Base-by-base conservation (phyloP, 2,113 vertebrate species). In the Sitta europaea region DNA sequence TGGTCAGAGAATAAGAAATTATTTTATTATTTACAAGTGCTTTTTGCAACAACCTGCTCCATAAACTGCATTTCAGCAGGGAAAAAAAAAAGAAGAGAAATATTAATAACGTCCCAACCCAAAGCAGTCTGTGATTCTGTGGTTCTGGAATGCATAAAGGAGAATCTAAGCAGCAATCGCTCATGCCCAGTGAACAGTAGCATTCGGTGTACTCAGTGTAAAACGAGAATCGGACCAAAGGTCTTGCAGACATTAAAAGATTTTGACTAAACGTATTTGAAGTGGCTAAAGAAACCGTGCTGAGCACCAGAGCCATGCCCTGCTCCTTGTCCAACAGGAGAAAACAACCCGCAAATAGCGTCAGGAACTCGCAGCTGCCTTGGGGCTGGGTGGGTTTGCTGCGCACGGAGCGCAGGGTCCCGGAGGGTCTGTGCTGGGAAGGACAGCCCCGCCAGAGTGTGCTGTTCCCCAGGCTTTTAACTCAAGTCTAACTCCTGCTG, bases 251-350 rank as follows among this genome's bases (percentile, higher is more conserved):
- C 8, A 11, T 57, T 5, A 14, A 11, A 78, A 87, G 31, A 13
- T 50, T 79, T 54, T 82, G 51, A 19, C 27, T 43, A 33, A n/a
- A 50, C 7, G 7, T 20, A 16, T 73, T 77, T 76, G 10, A 87
- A 86, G 59, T 2, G 33, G 38, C 47, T 29, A n/a, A 58, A 42
- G 48, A 57, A 75, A 47, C 40, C 33, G 29, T 1, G 3, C n/a
- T 13, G 43, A 63, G 5, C 19, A 0, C 4, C 11, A 7, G 33
- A 33, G 61, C 61, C 28, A 6, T 3, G 28, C 57, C 40, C 45
- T 2, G 0, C 3, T 53, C 66, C 59, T 43, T 2, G 0, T 4
- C 20, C 21, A 10, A 2, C 2, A 5, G 35, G 59, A 94, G 54
- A 82, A 75, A 94, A 71, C 16, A 7, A 54, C 33, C 88, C 55